These are phyloP conservation scores for Cladopsammia gracilis DNA, from an alignment of 64 coral and sea anemone genomes.

Conservation along the genomic window DNA sequence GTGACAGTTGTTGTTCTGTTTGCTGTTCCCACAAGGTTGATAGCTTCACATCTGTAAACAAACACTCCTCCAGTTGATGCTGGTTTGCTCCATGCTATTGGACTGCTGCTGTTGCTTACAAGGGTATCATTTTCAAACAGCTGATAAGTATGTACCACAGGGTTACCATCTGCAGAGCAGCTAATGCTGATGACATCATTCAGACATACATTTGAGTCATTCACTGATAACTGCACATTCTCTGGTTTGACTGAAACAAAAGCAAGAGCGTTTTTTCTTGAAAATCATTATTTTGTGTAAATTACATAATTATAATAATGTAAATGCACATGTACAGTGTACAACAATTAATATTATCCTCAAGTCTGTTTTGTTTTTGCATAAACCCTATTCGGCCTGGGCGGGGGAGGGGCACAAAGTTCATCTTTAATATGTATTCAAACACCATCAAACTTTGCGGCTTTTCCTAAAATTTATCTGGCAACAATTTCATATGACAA, in stretches of 20 bases:
- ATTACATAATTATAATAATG: no score
- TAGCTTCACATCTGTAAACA: not conserved
- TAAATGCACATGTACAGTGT: no score
- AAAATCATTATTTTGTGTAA: no score
- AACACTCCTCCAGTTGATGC: not conserved
- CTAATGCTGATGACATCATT: not conserved
- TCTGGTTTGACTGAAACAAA: slow-evolving; percentile 2
- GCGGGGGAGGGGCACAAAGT: no score
- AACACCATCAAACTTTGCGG: no score
- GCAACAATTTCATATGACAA: no score
- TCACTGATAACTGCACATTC: not conserved
- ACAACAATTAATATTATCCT: no score
- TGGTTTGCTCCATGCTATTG: not conserved
- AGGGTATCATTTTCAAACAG: not conserved
- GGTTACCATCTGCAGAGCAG: slow-evolving; percentile 12
- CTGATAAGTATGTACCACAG: not conserved
- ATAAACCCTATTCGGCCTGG: no score
- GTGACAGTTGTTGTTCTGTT: not conserved
- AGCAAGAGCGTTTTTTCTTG: no score
- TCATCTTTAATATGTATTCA: no score
- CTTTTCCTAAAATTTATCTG: no score
- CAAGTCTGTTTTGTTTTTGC: no score
- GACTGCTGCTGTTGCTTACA: not conserved
- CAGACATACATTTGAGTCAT: not conserved
- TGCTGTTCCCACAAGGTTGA: not conserved